These are phyloP conservation scores for Stramonita haemastoma DNA, from an alignment of 2,888 invertebrate genomes.

Conservation along the genomic window DNA sequence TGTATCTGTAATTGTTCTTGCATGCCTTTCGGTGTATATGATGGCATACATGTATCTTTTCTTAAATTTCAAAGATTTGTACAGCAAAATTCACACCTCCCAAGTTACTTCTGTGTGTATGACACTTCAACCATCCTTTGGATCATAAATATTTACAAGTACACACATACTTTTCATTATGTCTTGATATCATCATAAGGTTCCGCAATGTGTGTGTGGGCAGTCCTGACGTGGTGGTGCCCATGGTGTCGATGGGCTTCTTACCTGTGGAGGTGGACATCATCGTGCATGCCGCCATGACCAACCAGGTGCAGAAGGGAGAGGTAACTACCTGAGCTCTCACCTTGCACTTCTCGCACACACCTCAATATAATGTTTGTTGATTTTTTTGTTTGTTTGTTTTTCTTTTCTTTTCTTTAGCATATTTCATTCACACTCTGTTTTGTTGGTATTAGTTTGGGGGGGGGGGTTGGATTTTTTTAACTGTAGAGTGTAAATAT, in stretches of 20 bases:
- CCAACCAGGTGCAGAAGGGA: slow-evolving; percentile 55
- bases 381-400: no score
- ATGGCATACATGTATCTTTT: background rate
- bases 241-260: slow-evolving; percentile 29
- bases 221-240: background rate
- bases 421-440: no score
- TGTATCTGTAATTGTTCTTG: background rate
- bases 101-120: no score
- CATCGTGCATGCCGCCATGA: slow-evolving; percentile 36
- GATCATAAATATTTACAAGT: background rate
- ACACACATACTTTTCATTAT: background rate
- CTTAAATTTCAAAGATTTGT: no score
- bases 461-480: no score
- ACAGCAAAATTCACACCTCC: no score
- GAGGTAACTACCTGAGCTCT: slow-evolving; percentile 52
- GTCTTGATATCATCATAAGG: no score
- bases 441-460: no score
- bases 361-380: no score
- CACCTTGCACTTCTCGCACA: background rate
- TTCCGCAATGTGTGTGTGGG: background rate
- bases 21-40: background rate
- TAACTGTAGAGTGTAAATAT: no score
- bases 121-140: no score
- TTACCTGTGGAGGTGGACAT: slow-evolving; percentile 32
- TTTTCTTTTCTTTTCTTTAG: no score